Evolutionary conservation across 2,113 vertebrate genomes (phyloP), one percentile per base, ranked within the genome.

Genomic region (Vicugna pacos): DNA sequence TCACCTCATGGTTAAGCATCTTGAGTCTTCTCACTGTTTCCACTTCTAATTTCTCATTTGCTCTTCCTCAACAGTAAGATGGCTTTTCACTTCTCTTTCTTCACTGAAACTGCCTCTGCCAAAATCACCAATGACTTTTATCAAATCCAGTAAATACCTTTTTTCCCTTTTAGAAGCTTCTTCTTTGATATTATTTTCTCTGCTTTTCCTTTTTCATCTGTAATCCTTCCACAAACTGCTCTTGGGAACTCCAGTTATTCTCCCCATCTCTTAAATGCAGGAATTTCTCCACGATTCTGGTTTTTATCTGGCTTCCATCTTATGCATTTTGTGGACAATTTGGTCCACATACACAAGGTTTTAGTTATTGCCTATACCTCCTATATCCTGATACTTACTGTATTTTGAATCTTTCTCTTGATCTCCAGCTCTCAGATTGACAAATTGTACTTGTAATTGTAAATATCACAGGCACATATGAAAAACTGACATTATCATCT

Each of bases 161-260:
- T 85, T 65, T 62, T 26, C 42, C 14, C 22, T 35, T 94, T 73
- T 83, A 69, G 48, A 92, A 93, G 54, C 38, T 79, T 4, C 56
- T 91, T 83, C 64, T 56, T 48, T 88, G 22, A 93, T 89, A 26
- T 87, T 3, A 58, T 94, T 97, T 96, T 77, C 62, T 94, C 28
- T 75, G 24, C 76, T 75, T 70, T 76, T 81, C 20, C 50, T 72
- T 79, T 46, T 83, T 65, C 50, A 38, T 58, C 8, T 89, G 7
- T 17, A 81, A 87, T 90, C 54, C n/a, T 28, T 87, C 54, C 14
- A 93, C 38, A 76, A 28, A 69, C 10, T 87, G 38, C 10, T 96
- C 89, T 89, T 24, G 38, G 62, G 67, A 93, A 56, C 70, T 85
- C 16, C 28, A 32, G 0, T 85, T 92, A 76, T 56, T 91, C 24